phyloP scores from a whole-genome alignment of 1,140 invertebrate species.

The Lethocerus indicus region DNA sequence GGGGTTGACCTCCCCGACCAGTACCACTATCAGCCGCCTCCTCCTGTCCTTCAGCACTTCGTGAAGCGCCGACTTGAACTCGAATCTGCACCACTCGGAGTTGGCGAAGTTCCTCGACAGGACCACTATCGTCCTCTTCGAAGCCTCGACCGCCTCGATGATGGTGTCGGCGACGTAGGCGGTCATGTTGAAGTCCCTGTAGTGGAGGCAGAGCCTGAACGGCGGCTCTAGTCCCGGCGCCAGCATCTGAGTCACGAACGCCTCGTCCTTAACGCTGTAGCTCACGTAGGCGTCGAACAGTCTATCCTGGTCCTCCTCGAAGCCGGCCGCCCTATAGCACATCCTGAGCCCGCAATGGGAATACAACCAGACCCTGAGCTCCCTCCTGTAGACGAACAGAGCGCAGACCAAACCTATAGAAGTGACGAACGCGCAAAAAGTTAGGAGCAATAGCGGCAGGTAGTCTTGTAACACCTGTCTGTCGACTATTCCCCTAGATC shows the following conservation, averaged over 20 bases:
- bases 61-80: slow-evolving; percentile 82
- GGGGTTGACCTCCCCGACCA: slow-evolving; percentile 66
- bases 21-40: slow-evolving; percentile 54
- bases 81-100: slow-evolving; percentile 86
- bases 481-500: slow-evolving; percentile 35
- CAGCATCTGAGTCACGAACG: slow-evolving; percentile 70
- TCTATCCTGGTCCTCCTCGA: slow-evolving; percentile 61
- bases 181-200: slow-evolving; percentile 67
- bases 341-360: slow-evolving; percentile 68
- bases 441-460: slow-evolving; percentile 54
- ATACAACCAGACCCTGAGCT: slow-evolving; percentile 72
- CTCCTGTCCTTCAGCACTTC: slow-evolving; percentile 67
- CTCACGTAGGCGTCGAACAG: slow-evolving; percentile 82
- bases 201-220: slow-evolving; percentile 70
- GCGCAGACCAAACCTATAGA: slow-evolving; percentile 53
- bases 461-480: slow-evolving; percentile 62
- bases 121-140: slow-evolving; percentile 74
- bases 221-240: slow-evolving; percentile 54
- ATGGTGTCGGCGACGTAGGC: slow-evolving; percentile 76
- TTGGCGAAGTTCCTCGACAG: slow-evolving; percentile 84
- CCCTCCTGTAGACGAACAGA: slow-evolving; percentile 61
- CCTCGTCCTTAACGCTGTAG: slow-evolving; percentile 79
- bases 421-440: slow-evolving; percentile 51
- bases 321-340: slow-evolving; percentile 61
- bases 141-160: slow-evolving; percentile 76